Evolutionary conservation across 1,140 invertebrate genomes (phyloP).

Genomic region (Brachystomella parvula): DNA sequence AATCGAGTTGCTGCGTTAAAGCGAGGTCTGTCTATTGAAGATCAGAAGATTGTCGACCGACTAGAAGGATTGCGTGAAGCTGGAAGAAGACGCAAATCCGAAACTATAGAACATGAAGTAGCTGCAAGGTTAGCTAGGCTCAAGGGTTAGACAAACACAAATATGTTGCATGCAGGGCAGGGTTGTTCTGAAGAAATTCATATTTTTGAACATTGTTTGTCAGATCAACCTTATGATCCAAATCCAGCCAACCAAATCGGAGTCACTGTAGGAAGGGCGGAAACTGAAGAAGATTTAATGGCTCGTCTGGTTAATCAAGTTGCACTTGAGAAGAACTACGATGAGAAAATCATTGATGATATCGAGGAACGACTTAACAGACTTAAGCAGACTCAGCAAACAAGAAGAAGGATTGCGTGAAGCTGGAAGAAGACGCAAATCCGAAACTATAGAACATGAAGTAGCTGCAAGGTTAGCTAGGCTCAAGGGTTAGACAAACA

Average conservation of each 20-base stretch:
- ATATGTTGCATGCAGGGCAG: not conserved
- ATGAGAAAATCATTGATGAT: slow-evolving; percentile 18
- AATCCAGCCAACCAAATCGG: not conserved
- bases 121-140: slow-evolving; percentile 35
- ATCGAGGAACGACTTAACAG: slow-evolving; percentile 31
- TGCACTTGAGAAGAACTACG: slow-evolving; percentile 45
- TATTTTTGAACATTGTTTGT: not conserved
- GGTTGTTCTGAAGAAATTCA: not conserved
- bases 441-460: slow-evolving; percentile 32
- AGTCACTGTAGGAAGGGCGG: slow-evolving; percentile 46
- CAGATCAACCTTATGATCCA: slow-evolving; percentile 8
- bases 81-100: slow-evolving; percentile 16
- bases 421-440: slow-evolving; percentile 9
- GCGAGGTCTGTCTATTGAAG: slow-evolving; percentile 43
- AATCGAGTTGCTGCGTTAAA: slow-evolving; percentile 42
- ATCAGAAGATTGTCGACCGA: slow-evolving; percentile 51
- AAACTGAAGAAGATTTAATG: slow-evolving; percentile 55
- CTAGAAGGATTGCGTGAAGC: slow-evolving; percentile 51
- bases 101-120: slow-evolving; percentile 34
- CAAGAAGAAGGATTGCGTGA: slow-evolving; percentile 52
- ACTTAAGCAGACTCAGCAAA: slow-evolving; percentile 38
- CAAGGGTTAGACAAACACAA: slow-evolving; percentile 32
- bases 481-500: slow-evolving; percentile 36
- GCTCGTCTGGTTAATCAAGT: slow-evolving; percentile 52
- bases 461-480: slow-evolving; percentile 36